phyloP scores from a whole-genome alignment of 2,113 vertebrate genomes.

The Struthio camelus region DNA sequence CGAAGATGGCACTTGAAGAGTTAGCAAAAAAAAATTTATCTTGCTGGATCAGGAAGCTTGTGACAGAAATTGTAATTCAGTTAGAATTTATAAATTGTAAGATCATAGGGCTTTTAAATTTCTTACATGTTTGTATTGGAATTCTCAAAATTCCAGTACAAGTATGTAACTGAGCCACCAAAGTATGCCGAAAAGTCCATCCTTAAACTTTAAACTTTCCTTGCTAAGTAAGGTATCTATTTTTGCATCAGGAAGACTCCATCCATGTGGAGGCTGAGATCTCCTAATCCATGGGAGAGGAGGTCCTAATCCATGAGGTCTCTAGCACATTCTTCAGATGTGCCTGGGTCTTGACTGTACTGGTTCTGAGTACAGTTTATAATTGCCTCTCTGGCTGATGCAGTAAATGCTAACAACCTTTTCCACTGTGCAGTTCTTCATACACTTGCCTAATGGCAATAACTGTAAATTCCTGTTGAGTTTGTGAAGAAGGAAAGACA shows the following conservation, averaged over 20 bases:
- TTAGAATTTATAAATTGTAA: not conserved
- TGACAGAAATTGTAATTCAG: not conserved
- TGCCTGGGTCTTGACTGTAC: not conserved
- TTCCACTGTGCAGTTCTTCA: not conserved
- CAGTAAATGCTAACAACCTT: not conserved
- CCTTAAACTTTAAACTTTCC: not conserved
- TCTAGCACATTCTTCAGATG: accelerated
- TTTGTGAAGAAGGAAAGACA: not conserved
- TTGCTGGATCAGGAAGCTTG: not conserved
- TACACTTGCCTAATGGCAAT: not conserved
- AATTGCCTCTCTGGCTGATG: accelerated
- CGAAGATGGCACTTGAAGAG: not conserved
- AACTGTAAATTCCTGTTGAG: not conserved
- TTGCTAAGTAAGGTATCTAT: not conserved
- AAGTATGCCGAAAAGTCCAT: not conserved
- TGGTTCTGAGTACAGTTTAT: not conserved
- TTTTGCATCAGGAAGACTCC: not conserved
- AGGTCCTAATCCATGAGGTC: accelerated
- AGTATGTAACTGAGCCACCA: not conserved
- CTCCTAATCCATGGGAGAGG: not conserved
- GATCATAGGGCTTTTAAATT: not conserved
- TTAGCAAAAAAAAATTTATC: not conserved
- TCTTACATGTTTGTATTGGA: not conserved
- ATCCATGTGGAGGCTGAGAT: not conserved
- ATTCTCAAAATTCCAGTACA: not conserved